Conservation (phyloP, 2,797 vertebrate genomes). For the Sebastes nivosus region DNA sequence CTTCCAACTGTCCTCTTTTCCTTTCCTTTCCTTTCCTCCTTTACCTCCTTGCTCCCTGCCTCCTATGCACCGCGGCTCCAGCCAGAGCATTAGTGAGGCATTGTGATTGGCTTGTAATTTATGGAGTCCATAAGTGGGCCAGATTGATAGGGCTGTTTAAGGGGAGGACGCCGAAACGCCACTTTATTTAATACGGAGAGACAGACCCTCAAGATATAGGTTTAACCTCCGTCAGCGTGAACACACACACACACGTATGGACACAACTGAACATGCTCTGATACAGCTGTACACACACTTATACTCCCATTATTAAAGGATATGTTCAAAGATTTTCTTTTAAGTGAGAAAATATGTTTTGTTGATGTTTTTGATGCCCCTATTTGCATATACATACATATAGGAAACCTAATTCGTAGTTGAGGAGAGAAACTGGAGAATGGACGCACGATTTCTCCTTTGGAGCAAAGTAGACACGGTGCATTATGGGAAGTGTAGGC, state of each 20-base stretch:
- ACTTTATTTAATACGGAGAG: conserved; percentile 82
- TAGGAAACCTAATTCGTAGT: not conserved
- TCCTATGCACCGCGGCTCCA: conserved; percentile 39
- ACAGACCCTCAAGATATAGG: conserved; percentile 57
- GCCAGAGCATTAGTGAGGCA: conserved; percentile 64
- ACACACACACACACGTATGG: not conserved
- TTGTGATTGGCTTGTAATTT: conserved; percentile 83
- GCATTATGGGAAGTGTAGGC: not conserved
- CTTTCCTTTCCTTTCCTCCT: not conserved
- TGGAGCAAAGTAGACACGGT: not conserved
- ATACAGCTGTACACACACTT: not conserved
- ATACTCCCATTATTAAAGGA: not conserved
- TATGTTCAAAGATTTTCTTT: not conserved
- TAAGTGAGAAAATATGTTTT: not conserved
- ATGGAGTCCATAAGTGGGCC: conserved; percentile 86
- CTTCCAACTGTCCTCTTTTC: not conserved
- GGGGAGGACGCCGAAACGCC: conserved; percentile 72
- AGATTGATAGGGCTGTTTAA: conserved; percentile 91
- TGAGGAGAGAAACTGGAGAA: not conserved
- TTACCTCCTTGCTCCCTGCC: conserved; percentile 1
- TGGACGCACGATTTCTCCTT: not conserved
- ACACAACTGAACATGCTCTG: not conserved
- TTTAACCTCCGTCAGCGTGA: conserved; percentile 43
- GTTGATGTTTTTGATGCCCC: not conserved
- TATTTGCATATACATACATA: not conserved